Percentiles rank a stretch among this genome's conserved stretches.
Conservation (phyloP, 92 coral and sea anemone species). For the Siderastrea siderea region DNA sequence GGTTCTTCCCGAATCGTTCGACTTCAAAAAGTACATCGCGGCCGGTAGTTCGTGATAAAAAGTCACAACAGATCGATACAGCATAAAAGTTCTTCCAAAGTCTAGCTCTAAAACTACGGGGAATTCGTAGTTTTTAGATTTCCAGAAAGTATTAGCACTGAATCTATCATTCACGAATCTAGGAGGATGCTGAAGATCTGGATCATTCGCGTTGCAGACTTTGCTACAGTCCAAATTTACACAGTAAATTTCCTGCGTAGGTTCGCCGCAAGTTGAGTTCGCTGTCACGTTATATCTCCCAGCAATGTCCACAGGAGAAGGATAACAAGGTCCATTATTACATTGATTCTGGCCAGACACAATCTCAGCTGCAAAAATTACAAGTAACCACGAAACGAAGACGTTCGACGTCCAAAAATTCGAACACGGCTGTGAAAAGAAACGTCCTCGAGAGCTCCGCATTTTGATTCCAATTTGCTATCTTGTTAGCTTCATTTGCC, state of each 20-base stretch:
- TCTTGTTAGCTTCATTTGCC: conserved; percentile 10
- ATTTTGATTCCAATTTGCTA: conserved; percentile 39
- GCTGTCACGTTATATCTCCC: conserved; percentile 69
- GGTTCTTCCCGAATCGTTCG: conserved; percentile 80
- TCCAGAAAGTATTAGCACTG: conserved; percentile 80
- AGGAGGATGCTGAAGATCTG: conserved; percentile 56
- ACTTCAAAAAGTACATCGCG: conserved; percentile 91
- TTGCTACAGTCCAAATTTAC: conserved; percentile 50
- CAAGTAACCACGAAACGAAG: conserved; percentile 36
- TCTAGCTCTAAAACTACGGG: conserved; percentile 87
- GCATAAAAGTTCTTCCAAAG: conserved; percentile 79
- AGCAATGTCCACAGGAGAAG: conserved; percentile 68
- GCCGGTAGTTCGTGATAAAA: conserved; percentile 88
- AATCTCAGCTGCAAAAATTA: conserved; percentile 44
- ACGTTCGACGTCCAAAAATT: conserved; percentile 60
- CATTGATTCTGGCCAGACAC: conserved; percentile 62
- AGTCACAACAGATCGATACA: conserved; percentile 72
- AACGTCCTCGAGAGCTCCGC: conserved; percentile 18
- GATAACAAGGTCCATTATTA: conserved; percentile 77
- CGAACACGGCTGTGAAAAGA: conserved; percentile 24
- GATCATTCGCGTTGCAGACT: conserved; percentile 75
- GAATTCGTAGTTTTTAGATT: conserved; percentile 81
- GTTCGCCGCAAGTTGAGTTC: conserved; percentile 93
- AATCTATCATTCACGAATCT: conserved; percentile 71
- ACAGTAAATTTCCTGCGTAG: conserved; percentile 62